Evolutionary conservation across 2,888 invertebrate genomes (phyloP).

Genomic region (Pachymerium ferrugineum): DNA sequence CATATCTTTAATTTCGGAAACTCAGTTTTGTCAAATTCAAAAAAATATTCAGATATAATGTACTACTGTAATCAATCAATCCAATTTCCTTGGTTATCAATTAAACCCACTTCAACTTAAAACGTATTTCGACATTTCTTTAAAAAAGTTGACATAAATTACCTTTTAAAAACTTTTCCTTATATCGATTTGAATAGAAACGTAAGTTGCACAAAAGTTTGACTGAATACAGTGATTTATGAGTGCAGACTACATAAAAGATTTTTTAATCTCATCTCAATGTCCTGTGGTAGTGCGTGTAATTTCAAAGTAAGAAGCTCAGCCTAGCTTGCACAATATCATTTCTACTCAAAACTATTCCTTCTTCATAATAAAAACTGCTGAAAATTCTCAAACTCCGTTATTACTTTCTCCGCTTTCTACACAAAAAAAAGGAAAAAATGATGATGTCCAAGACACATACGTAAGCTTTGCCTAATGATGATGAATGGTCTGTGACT

Average conservation of each 20-base stretch:
- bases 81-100: slow-evolving; percentile 2
- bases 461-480: background rate
- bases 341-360: slow-evolving; percentile 6
- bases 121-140: background rate
- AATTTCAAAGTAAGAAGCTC: background rate
- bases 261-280: slow-evolving; percentile 27
- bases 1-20: slow-evolving; percentile 11
- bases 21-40: background rate
- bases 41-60: background rate
- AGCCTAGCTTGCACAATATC: slow-evolving; percentile 16
- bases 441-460: slow-evolving; percentile 1
- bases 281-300: slow-evolving; percentile 19
- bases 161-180: slow-evolving; percentile 7
- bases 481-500: slow-evolving; percentile 24
- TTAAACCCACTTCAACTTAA: background rate
- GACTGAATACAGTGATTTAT: slow-evolving; percentile 16
- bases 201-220: slow-evolving; percentile 7
- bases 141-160: background rate
- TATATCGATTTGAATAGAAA: background rate
- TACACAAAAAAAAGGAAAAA: background rate
- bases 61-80: slow-evolving; percentile 11
- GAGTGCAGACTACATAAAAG: background rate
- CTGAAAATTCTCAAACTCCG: slow-evolving; percentile 1
- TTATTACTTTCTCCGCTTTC: background rate
- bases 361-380: background rate